These are phyloP conservation scores for Drosophila nikananu DNA, from an alignment of 1,140 invertebrate species.

Conservation along the genomic window DNA sequence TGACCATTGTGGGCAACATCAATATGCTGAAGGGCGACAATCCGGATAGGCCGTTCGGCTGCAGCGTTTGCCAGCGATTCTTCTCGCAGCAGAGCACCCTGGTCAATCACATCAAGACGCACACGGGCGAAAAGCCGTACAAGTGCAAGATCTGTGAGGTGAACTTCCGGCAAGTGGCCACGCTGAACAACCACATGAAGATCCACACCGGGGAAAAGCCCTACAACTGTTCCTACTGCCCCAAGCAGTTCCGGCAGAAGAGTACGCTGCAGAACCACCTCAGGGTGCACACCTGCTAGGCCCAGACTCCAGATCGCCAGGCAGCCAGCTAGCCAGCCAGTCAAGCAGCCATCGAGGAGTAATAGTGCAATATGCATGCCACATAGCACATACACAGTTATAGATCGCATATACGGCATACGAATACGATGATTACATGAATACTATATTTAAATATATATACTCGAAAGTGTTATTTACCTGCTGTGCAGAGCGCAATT, in stretches of 20 bases:
- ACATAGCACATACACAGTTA: slow-evolving; percentile 52
- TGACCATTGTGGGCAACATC: slow-evolving; percentile 70
- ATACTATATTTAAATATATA: slow-evolving; percentile 75
- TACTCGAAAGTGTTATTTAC: slow-evolving; percentile 84
- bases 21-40: slow-evolving; percentile 78
- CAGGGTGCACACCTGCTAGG: slow-evolving; percentile 80
- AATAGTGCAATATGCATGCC: slow-evolving; percentile 76
- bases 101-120: slow-evolving; percentile 85
- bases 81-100: slow-evolving; percentile 84
- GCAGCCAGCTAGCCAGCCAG: slow-evolving; percentile 47
- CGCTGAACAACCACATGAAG: slow-evolving; percentile 85
- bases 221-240: slow-evolving; percentile 84
- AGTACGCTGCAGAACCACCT: slow-evolving; percentile 84
- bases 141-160: slow-evolving; percentile 85
- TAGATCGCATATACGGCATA: slow-evolving; percentile 51
- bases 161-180: slow-evolving; percentile 82
- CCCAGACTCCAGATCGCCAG: slow-evolving; percentile 22
- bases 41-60: slow-evolving; percentile 84
- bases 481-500: slow-evolving; percentile 85
- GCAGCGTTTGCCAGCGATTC: slow-evolving; percentile 79
- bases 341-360: slow-evolving; percentile 72
- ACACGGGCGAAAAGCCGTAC: slow-evolving; percentile 84
- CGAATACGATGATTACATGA: slow-evolving; percentile 57
- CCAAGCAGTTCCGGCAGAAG: slow-evolving; percentile 84
- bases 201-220: slow-evolving; percentile 85